phyloP scores from a whole-genome alignment of 2,888 invertebrate species.

The Serripes groenlandicus region DNA sequence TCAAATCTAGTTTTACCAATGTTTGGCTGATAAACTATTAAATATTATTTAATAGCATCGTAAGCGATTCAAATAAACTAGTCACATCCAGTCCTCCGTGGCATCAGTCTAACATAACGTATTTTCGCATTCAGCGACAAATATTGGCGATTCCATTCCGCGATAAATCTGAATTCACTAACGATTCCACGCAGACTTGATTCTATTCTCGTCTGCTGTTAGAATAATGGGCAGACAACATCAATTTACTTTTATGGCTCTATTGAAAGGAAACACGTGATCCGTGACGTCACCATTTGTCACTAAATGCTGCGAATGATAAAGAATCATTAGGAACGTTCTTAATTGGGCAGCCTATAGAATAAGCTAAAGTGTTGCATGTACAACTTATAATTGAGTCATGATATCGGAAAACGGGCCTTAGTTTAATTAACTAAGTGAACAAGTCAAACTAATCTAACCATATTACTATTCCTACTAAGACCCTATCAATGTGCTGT shows the following conservation, averaged over 20 bases:
- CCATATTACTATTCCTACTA: too few relatives aligned
- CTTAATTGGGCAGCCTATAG: slow-evolving; percentile 22
- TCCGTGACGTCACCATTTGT: slow-evolving; percentile 55
- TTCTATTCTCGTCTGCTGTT: slow-evolving; percentile 30
- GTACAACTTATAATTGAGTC: background rate
- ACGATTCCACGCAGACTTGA: slow-evolving; percentile 23
- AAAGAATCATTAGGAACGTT: slow-evolving; percentile 17
- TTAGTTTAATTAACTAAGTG: background rate
- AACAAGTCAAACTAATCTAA: background rate
- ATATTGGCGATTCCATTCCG: background rate
- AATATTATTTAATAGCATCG: too few relatives aligned
- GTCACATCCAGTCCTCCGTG: background rate
- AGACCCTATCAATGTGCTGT: too few relatives aligned
- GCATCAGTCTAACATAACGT: background rate
- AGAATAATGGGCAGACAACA: slow-evolving; percentile 53
- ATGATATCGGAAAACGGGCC: background rate
- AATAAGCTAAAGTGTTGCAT: slow-evolving; percentile 32
- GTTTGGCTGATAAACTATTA: too few relatives aligned
- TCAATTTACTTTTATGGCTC: slow-evolving; percentile 66
- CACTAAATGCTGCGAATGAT: slow-evolving; percentile 23
- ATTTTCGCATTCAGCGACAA: slow-evolving; percentile 14
- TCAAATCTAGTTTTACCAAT: too few relatives aligned
- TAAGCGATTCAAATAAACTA: too few relatives aligned
- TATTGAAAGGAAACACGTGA: slow-evolving; percentile 68
- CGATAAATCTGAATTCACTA: slow-evolving; percentile 19